Evolutionary conservation across 2,113 vertebrate genomes (phyloP).

Genomic region (Pteronura brasiliensis): DNA sequence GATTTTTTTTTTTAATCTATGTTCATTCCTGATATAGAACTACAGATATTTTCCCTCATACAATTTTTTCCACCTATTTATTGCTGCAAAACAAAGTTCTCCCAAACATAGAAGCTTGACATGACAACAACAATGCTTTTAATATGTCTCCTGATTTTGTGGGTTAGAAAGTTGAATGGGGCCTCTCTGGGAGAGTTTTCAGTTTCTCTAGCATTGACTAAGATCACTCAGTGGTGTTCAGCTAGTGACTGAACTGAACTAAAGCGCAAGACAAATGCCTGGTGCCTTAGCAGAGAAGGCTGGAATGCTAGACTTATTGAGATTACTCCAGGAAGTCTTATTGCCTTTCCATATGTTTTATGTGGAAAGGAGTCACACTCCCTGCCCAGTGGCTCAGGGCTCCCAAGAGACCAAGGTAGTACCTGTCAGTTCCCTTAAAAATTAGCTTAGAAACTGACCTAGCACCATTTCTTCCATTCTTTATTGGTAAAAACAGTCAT

Average conservation of each 20-base stretch:
- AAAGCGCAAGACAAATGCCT: conserved; percentile 25
- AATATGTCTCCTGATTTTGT: neutral
- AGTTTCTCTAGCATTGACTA: neutral
- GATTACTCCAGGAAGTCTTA: neutral
- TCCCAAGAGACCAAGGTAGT: neutral
- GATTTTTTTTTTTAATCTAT: neutral
- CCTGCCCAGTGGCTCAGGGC: neutral
- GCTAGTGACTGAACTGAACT: neutral
- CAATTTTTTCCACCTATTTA: conserved; percentile 9
- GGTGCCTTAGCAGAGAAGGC: neutral
- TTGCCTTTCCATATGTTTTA: neutral
- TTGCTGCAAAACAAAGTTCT: neutral
- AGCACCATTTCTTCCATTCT: neutral
- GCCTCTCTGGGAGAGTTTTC: neutral
- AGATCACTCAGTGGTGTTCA: conserved; percentile 17
- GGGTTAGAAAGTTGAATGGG: neutral
- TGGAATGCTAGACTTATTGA: neutral
- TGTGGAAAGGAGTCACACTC: neutral
- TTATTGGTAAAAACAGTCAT: neutral
- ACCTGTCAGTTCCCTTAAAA: neutral
- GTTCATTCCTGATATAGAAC: neutral
- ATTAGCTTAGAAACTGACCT: neutral
- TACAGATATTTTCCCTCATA: neutral
- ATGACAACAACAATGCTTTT: neutral
- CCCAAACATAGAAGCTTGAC: neutral